These are phyloP conservation scores for Hypothenemus hampei DNA, from an alignment of 1,140 invertebrate genomes.

Conservation along the genomic window DNA sequence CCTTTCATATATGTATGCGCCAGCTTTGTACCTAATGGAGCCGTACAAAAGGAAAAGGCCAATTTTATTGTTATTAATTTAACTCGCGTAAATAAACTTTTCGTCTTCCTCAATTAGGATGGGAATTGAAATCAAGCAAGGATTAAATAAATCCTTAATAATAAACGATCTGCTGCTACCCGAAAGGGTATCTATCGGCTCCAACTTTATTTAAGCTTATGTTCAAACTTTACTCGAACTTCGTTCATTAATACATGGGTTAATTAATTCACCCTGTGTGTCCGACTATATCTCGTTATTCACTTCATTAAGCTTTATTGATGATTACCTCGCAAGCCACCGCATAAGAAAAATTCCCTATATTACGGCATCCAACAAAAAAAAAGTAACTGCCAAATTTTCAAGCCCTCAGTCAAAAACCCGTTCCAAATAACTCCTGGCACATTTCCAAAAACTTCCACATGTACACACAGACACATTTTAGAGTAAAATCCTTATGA, in stretches of 20 bases:
- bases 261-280: conserved; percentile 5
- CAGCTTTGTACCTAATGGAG: neutral
- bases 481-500: neutral
- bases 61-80: neutral
- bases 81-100: neutral
- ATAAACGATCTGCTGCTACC: neutral
- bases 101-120: neutral
- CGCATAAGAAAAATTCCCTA: no score
- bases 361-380: no score
- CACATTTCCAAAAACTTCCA: no score
- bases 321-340: neutral
- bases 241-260: conserved; percentile 11
- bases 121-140: neutral
- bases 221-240: conserved; percentile 13
- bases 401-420: neutral
- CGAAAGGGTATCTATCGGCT: neutral
- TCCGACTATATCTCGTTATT: neutral
- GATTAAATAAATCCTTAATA: conserved; percentile 3
- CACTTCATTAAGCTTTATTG: neutral
- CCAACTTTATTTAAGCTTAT: conserved; percentile 13
- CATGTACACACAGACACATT: no score
- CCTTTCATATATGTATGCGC: neutral
- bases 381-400: neutral
- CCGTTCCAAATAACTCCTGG: no score
- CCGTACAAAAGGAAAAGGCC: neutral